Percentiles rank a stretch among this genome's conserved stretches.
Conservation (phyloP, 2,888 invertebrate genomes). For the Stegophylla sp. region DNA sequence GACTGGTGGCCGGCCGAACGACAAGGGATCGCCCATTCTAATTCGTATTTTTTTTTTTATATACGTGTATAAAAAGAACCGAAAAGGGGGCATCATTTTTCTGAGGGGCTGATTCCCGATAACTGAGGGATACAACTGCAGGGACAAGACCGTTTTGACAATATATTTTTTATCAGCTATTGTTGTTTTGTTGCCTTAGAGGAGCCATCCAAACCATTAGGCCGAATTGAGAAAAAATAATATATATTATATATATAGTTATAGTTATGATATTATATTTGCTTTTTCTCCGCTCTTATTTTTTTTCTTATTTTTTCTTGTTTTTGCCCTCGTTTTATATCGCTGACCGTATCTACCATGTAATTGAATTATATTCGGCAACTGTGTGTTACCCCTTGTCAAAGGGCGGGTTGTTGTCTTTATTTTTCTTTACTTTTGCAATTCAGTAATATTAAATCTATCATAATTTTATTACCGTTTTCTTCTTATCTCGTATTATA, state of each 20-base stretch:
- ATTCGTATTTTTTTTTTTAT: constrained; percentile 47
- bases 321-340: constrained; percentile 58
- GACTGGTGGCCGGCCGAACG: constrained; percentile 36
- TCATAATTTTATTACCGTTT: constrained; percentile 58
- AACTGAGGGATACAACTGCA: constrained; percentile 40
- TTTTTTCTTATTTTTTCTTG: constrained; percentile 34
- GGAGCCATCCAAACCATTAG: constrained; percentile 58
- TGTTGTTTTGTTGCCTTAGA: constrained; percentile 58
- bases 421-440: constrained; percentile 51
- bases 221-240: constrained; percentile 58
- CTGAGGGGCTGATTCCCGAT: constrained; percentile 55
- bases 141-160: constrained; percentile 34
- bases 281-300: constrained; percentile 13
- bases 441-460: constrained; percentile 57
- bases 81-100: constrained; percentile 50
- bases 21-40: constrained; percentile 57
- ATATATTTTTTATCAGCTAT: constrained; percentile 59
- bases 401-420: constrained; percentile 55
- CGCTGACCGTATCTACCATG: constrained; percentile 50
- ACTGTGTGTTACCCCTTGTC: constrained; percentile 49
- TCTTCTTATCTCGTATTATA: constrained; percentile 52
- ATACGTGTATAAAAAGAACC: constrained; percentile 45
- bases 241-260: constrained; percentile 36
- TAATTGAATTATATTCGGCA: constrained; percentile 58
- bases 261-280: background rate